Conservation (phyloP, 2,888 invertebrate genomes). For the Andrena chrysosceles region DNA sequence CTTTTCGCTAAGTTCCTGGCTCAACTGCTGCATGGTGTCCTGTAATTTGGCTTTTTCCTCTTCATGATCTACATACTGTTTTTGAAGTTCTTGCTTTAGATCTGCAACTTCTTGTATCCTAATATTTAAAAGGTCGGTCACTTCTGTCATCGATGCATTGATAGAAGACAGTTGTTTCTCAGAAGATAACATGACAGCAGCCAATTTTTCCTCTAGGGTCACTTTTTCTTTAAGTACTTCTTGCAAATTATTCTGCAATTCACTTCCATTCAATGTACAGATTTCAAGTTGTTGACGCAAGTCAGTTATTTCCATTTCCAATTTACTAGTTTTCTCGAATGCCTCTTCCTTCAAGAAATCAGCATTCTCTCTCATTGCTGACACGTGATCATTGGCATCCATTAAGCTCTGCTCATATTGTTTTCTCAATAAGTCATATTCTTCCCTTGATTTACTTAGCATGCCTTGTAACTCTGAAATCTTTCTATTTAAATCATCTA, state of each 20-base stretch:
- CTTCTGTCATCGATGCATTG: conserved; percentile 72
- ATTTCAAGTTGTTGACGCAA: conserved; percentile 61
- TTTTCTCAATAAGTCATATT: conserved; percentile 72
- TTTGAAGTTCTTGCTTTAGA: conserved; percentile 78
- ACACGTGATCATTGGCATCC: conserved; percentile 77
- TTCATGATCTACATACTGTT: conserved; percentile 70
- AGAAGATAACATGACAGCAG: conserved; percentile 83
- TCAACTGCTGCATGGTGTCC: conserved; percentile 78
- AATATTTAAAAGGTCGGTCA: conserved; percentile 77
- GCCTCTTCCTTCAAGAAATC: conserved; percentile 74
- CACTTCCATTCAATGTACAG: conserved; percentile 26
- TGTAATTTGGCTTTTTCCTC: conserved; percentile 75
- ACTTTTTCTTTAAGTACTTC: conserved; percentile 72
- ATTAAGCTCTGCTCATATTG: conserved; percentile 76
- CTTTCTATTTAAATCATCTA: conserved; percentile 71
- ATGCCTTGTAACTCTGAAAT: conserved; percentile 66
- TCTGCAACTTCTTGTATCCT: conserved; percentile 80
- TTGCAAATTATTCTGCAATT: conserved; percentile 64
- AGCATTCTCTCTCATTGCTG: conserved; percentile 68
- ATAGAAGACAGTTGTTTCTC: conserved; percentile 75
- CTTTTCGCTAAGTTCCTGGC: conserved; percentile 74
- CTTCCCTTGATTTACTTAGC: conserved; percentile 71
- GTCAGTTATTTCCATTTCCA: conserved; percentile 62
- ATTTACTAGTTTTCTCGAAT: conserved; percentile 67
- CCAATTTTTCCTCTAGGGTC: conserved; percentile 81